phyloP scores from a whole-genome alignment of 2,113 vertebrate species.

The human region DNA sequence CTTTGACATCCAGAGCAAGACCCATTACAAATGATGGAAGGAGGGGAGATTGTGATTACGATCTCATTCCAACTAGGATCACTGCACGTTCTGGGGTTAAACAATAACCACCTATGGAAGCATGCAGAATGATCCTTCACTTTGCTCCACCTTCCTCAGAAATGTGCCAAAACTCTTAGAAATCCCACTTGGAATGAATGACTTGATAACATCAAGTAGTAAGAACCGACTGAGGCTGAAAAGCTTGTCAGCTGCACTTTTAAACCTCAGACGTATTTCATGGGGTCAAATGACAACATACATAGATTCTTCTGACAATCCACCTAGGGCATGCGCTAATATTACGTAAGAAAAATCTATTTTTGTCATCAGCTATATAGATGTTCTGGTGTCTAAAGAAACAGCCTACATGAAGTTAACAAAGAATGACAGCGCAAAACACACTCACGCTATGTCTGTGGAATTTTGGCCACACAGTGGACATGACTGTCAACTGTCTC shows the following conservation, averaged over 20 bases:
- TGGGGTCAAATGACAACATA: not conserved
- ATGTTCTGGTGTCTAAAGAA: too few species aligned
- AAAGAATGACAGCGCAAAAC: accelerated
- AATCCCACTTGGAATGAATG: not conserved
- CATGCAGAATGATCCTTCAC: accelerated
- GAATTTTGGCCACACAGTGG: too few species aligned
- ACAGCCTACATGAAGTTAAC: accelerated
- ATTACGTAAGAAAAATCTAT: accelerated
- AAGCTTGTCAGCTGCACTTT: not conserved
- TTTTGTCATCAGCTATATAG: not conserved
- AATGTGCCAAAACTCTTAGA: not conserved
- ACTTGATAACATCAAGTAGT: too few species aligned
- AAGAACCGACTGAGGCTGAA: not conserved
- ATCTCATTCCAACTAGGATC: not conserved
- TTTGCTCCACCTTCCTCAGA: not conserved
- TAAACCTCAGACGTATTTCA: not conserved
- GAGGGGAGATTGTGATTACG: accelerated
- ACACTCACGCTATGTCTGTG: too few species aligned
- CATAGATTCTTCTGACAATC: not conserved
- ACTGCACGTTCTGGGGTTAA: not conserved
- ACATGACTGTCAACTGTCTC: not conserved
- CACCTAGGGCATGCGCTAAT: not conserved
- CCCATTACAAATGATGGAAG: not conserved
- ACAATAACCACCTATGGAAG: accelerated
- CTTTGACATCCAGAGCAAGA: not conserved